phyloP scores from a whole-genome alignment of 1,140 invertebrate genomes.

The Dinoponera quadriceps region DNA sequence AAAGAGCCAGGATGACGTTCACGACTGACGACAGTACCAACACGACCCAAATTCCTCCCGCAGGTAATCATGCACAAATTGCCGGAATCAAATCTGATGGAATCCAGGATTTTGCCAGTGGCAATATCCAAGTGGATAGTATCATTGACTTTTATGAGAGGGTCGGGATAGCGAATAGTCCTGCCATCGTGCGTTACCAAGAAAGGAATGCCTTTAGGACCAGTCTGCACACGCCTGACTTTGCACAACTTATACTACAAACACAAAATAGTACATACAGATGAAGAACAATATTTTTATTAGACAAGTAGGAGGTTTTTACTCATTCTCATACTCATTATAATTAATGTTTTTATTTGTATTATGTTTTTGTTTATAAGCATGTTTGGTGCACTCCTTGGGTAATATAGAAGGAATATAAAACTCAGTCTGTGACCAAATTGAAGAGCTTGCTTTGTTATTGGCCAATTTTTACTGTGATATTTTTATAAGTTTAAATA shows the following conservation, averaged over 20 bases:
- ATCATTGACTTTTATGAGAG: slow-evolving; percentile 98
- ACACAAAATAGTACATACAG: background rate
- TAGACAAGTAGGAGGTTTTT: too few relatives aligned
- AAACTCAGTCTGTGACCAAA: slow-evolving; percentile 52
- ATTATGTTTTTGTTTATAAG: background rate
- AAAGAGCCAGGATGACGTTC: slow-evolving; percentile 99
- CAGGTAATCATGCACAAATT: slow-evolving; percentile 98
- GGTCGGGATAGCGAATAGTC: slow-evolving; percentile 99
- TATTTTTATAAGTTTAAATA: slow-evolving; percentile 67
- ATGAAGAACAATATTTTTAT: slow-evolving; percentile 50
- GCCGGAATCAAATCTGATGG: slow-evolving; percentile 99
- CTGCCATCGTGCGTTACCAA: slow-evolving; percentile 99
- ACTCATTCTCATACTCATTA: too few relatives aligned
- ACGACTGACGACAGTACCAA: slow-evolving; percentile 98
- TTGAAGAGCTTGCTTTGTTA: too few relatives aligned
- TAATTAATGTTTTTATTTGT: background rate
- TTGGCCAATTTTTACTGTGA: too few relatives aligned
- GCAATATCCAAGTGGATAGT: slow-evolving; percentile 98
- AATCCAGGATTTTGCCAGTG: slow-evolving; percentile 97
- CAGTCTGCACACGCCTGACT: slow-evolving; percentile 94
- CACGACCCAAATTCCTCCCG: slow-evolving; percentile 99
- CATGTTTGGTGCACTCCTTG: slow-evolving; percentile 76
- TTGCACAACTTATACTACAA: slow-evolving; percentile 99
- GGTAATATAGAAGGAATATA: slow-evolving; percentile 86
- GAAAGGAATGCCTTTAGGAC: slow-evolving; percentile 98